Evolutionary conservation across 2,888 invertebrate genomes (phyloP).

Genomic region (Fissipunctia ypsillon): DNA sequence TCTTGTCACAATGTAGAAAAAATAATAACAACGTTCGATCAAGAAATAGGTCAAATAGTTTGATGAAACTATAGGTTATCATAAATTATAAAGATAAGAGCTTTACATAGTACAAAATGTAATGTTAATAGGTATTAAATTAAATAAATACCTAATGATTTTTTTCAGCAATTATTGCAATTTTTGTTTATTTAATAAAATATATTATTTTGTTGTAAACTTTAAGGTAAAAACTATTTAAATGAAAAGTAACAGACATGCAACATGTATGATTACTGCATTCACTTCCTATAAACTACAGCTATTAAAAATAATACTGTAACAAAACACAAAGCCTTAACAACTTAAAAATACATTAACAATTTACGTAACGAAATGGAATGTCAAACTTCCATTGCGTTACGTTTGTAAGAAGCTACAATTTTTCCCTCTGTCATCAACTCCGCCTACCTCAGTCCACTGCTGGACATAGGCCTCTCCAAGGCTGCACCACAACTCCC

Average conservation of each 20-base stretch:
- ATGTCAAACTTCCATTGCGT: not conserved
- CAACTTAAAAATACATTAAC: slow-evolving; percentile 9
- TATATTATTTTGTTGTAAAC: not conserved
- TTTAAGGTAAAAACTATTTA: not conserved
- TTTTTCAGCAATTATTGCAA: not conserved
- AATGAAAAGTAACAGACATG: not conserved
- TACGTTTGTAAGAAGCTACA: not conserved
- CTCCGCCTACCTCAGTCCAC: too few relatives aligned
- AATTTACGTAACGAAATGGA: slow-evolving; percentile 7
- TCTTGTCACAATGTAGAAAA: too few relatives aligned
- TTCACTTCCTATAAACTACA: not conserved
- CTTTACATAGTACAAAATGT: too few relatives aligned
- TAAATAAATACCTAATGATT: too few relatives aligned
- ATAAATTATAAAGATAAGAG: too few relatives aligned
- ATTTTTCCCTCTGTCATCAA: too few relatives aligned
- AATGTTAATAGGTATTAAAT: too few relatives aligned
- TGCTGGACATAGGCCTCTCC: too few relatives aligned
- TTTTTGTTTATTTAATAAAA: not conserved
- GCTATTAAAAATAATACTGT: not conserved
- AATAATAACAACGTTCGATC: too few relatives aligned
- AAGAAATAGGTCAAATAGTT: too few relatives aligned
- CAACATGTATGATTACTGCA: not conserved
- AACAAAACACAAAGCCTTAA: slow-evolving; percentile 1
- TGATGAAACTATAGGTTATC: too few relatives aligned
- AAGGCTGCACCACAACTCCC: too few relatives aligned